These are phyloP conservation scores for Anastrepha obliqua DNA, from an alignment of 1,140 invertebrate genomes.

Conservation along the genomic window DNA sequence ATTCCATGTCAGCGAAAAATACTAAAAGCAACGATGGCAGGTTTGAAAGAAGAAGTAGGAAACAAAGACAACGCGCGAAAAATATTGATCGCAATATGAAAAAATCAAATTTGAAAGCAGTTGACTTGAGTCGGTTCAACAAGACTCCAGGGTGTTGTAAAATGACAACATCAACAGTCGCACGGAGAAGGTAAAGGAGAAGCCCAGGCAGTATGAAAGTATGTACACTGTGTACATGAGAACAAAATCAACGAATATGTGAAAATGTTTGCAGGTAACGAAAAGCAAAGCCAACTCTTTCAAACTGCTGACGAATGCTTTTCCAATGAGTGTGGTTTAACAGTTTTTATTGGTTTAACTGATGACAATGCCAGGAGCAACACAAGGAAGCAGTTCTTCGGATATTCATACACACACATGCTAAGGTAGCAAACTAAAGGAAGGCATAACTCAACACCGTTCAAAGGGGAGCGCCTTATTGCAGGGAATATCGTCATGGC, in stretches of 20 bases:
- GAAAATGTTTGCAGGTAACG: slow-evolving; percentile 52
- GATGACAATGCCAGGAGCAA: slow-evolving; percentile 20
- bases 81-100: slow-evolving; percentile 37
- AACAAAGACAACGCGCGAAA: slow-evolving; percentile 33
- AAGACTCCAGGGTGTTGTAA: slow-evolving; percentile 73
- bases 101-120: slow-evolving; percentile 45
- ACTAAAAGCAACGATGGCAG: neutral
- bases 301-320: slow-evolving; percentile 71
- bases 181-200: neutral
- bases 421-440: neutral
- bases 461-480: too few relatives aligned
- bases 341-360: slow-evolving; percentile 68
- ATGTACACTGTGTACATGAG: slow-evolving; percentile 57
- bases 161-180: slow-evolving; percentile 57
- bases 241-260: slow-evolving; percentile 42
- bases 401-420: neutral
- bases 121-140: slow-evolving; percentile 55
- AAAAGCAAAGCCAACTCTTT: neutral
- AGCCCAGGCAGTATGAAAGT: neutral
- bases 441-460: neutral
- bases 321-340: slow-evolving; percentile 56
- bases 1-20: slow-evolving; percentile 77
- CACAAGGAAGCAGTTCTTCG: neutral
- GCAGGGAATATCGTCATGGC: too few relatives aligned
- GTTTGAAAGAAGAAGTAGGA: slow-evolving; percentile 56